Conservation (phyloP, 2,888 invertebrate genomes). For the Macrophya alboannulata region DNA sequence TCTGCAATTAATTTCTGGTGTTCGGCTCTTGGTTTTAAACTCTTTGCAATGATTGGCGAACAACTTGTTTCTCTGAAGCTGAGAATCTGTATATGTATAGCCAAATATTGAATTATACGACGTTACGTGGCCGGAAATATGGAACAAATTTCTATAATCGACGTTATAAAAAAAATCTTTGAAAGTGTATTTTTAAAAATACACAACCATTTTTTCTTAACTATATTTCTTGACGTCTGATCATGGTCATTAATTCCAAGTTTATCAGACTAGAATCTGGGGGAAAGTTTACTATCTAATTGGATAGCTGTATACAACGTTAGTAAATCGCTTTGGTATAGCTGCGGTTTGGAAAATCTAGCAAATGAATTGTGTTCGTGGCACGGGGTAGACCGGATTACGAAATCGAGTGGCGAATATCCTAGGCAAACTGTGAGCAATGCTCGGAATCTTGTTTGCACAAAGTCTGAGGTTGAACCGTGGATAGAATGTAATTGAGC, state of each 20-base stretch:
- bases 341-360: not conserved
- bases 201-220: not conserved
- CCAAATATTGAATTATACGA: not conserved
- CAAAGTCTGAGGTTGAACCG: slow-evolving; percentile 46
- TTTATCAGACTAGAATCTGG: not conserved
- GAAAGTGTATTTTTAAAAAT: not conserved
- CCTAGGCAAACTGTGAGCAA: slow-evolving; percentile 1
- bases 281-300: not conserved
- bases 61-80: not conserved
- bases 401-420: slow-evolving; percentile 43
- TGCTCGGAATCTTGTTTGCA: slow-evolving; percentile 46
- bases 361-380: slow-evolving; percentile 1
- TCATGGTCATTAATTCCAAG: not conserved
- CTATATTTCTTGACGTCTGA: not conserved
- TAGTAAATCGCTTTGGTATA: not conserved
- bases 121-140: not conserved
- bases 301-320: not conserved
- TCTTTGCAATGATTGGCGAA: not conserved
- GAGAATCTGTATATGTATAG: not conserved
- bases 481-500: slow-evolving; percentile 41
- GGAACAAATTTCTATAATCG: not conserved
- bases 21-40: not conserved
- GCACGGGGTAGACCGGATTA: slow-evolving; percentile 6
- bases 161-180: not conserved
- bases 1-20: slow-evolving; percentile 21